Conservation (phyloP, 2,797 vertebrate genomes). For the Sebastes minor region DNA sequence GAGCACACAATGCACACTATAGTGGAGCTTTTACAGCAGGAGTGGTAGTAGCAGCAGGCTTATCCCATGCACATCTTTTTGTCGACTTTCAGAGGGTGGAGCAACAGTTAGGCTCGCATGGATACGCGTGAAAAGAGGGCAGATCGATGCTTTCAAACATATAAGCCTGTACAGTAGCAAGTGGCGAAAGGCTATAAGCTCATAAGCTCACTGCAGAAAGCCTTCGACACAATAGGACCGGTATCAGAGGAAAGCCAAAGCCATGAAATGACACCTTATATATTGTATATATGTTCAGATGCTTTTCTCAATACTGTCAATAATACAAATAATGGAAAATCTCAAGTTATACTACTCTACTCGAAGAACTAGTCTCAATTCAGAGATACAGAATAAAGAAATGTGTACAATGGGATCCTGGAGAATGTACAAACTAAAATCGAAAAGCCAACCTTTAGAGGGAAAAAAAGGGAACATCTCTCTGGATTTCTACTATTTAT, state of each 20-base stretch:
- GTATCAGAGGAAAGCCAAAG: not conserved
- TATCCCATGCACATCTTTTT: constrained; percentile 18
- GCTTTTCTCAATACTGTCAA: not conserved
- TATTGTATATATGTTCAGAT: not conserved
- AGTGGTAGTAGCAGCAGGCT: constrained; percentile 8
- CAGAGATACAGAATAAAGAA: not conserved
- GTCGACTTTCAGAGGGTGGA: constrained; percentile 53
- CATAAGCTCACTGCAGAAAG: constrained; percentile 7
- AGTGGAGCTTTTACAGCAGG: not conserved
- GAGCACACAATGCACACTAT: not conserved
- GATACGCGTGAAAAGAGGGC: not conserved
- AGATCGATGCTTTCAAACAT: constrained; percentile 2
- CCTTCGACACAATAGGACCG: not conserved
- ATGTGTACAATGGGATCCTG: not conserved
- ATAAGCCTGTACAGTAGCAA: not conserved
- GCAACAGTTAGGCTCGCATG: constrained; percentile 53
- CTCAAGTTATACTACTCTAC: not conserved
- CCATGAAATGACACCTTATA: not conserved
- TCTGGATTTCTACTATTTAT: not conserved
- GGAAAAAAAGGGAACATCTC: not conserved
- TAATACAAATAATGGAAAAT: not conserved
- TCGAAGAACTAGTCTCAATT: not conserved
- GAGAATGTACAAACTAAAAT: not conserved
- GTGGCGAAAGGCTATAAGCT: not conserved
- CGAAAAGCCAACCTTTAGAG: not conserved